Evolutionary conservation across 2,113 vertebrate genomes (phyloP), one percentile per base, ranked within the genome.

Genomic region (Ibidorhyncha struthersii): DNA sequence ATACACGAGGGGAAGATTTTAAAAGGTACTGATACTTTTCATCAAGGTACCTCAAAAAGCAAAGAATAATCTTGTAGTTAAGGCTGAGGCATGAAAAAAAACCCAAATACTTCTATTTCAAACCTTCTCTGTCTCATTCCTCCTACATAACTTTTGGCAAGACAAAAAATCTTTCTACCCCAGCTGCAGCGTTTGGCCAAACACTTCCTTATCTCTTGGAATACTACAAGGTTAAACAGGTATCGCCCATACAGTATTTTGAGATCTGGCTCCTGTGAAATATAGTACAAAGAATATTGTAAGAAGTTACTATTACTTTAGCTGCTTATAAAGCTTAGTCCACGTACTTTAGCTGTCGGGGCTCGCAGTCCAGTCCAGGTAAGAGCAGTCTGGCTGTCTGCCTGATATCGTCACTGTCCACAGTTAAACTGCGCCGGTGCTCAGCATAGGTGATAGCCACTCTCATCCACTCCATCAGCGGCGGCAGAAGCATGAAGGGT

Each of bases 401-500:
- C 91, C 99, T 97, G 97, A 99, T 98, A 56, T 99, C 99, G 6
- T 99, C 99, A 1, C 99, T 99, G 98, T 99, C 99, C 97, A 99
- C 99, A 4, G 99, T 98, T 17, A 99, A 98, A 96, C 99, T 99
- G 95, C 98, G 99, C 56, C 99, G 99, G 97, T 99, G 99, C 97
- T 99, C 99, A 0, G 99, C 99, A 0, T 99, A 99, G 36, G 99
- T 99, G 93, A 99, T 99, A 86, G 99, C 99, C 92, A 99, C 99
- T 1, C 99, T 97, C 99, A 99, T 99, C 99, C 99, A 99, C 97
- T 99, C 99, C 99, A 99, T 99, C 97, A 99, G 98, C 1, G 99
- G 99, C 0, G 99, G 99, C 91, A 99, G 98, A 87, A 99, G 97
- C 97, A 99, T 98, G 97, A 99, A 99, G 27, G 99, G 99, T 94